Evolutionary conservation across 1,140 invertebrate species (phyloP), one percentile per base, ranked within the genome.

Genomic region (Leptestheria dahalacensis): DNA sequence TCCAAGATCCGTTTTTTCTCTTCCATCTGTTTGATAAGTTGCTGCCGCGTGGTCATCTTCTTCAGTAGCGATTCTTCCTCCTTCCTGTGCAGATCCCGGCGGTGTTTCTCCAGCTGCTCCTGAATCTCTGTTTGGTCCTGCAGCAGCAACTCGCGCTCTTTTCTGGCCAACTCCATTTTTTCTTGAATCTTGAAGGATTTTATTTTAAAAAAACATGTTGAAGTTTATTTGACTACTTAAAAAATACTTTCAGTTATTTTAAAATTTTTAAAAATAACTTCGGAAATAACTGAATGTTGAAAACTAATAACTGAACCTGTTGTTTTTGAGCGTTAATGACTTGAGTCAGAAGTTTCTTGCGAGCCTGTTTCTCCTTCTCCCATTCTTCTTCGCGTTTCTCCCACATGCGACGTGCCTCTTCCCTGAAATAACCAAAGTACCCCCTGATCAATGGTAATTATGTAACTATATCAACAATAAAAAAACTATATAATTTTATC

Each of bases 381-480:
- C 50, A 52, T n/a, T 52, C 50, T 52, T 3, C 15, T 52, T 52
- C 50, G 15, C 50, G 21, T 52, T 52, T 52, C 28, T 52, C 50
- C 50, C 50, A 52, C 50, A 52, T 2, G 15, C 20, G 18, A 11
- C 28, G 25, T 2, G 50, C 50, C 20, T 52, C 50, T n/a, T 52
- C 50, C 20, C 50, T 52, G 23, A 24, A 11, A 0, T 24, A 2
- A n/a, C n/a, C n/a, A n/a, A n/a, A n/a, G n/a, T n/a, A n/a, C n/a
- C n/a, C n/a, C n/a, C n/a, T n/a, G n/a, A n/a, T n/a, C n/a, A n/a
- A n/a, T n/a, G n/a, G n/a, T n/a, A n/a, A n/a, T 41, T 41, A 41
- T 41, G 15, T 41, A 6, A 41, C 33, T 41, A 41, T 41, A 41
- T 41, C 15, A 41, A 41, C 6, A 41, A 6, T 41, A 41, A 41